Evolutionary conservation across 2,888 invertebrate species (phyloP), one percentile per base, ranked within the genome.

Genomic region (Clunio marinus): DNA sequence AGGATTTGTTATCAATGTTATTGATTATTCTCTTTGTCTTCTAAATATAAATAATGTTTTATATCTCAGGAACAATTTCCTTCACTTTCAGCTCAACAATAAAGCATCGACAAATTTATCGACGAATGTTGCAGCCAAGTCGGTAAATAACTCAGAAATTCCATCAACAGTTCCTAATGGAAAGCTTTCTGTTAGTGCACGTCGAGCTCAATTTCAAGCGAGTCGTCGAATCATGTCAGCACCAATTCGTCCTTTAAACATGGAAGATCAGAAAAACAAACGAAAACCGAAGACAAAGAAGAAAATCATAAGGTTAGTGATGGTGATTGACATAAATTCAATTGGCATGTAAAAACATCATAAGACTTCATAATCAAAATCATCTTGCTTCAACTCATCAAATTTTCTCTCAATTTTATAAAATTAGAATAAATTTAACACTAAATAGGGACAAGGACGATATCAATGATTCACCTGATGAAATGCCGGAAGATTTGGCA

Each of bases 141-240:
- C 22, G 10, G 20, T 8, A 17, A 22, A 22, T 22, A 51, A 22
- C 22, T 8, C 17, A 51, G 51, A 17, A 51, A 8, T 22, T 22
- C 7, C 46, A 8, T 27, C 45, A 46, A 15, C 17, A 25, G 45
- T 27, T 17, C 15, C 7, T 5, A 55, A 20, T 22, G 51, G 17
- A 51, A 8, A 17, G 22, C 7, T 15, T 10, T 13, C 66, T 24
- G 66, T 35, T 10, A 63, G 46, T 27, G 25, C 71, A 22, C 72
- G 73, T 15, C 73, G 74, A 20, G 71, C 73, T 1, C 73, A 73
- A 70, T 75, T 73, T 60, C 72, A 73, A 67, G 66, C 71, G 2
- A 73, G 71, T 45, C 72, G 72, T 69, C 77, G 79, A 72, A 78
- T 79, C 73, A 79, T 79, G 79, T 79, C 79, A 70, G 79, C 79